These are phyloP conservation scores for Allobates femoralis DNA, from an alignment of 2,797 vertebrate genomes.

Conservation along the genomic window DNA sequence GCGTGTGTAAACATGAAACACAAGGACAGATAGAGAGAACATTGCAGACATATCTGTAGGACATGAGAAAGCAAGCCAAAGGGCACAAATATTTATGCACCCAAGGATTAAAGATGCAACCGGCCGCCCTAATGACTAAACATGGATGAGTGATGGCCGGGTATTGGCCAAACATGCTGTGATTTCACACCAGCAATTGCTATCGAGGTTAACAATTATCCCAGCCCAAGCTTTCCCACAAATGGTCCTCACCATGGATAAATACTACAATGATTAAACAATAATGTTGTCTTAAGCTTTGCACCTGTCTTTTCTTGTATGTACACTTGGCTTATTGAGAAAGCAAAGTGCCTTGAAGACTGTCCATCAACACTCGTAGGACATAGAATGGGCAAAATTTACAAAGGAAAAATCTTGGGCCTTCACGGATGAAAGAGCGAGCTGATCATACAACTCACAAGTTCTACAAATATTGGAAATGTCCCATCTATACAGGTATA, in stretches of 20 bases:
- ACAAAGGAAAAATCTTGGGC: background rate
- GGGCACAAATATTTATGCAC: constrained; percentile 42
- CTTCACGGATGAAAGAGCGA: background rate
- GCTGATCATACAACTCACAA: background rate
- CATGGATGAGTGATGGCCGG: background rate
- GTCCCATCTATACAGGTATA: background rate
- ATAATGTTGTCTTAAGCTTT: constrained; percentile 26
- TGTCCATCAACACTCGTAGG: background rate
- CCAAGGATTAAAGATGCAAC: background rate
- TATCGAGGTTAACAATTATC: background rate
- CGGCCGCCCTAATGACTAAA: background rate
- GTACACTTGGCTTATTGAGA: background rate
- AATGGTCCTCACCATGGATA: constrained; percentile 17
- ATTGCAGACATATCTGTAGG: background rate
- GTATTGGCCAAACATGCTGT: background rate
- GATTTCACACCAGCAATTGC: constrained; percentile 5
- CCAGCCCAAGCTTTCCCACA: background rate
- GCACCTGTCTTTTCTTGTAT: constrained; percentile 8
- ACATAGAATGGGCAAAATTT: background rate
- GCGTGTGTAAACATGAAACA: constrained; percentile 27
- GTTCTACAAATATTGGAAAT: background rate
- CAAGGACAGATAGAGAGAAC: constrained; percentile 37
- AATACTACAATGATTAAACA: constrained; percentile 27
- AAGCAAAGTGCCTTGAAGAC: background rate
- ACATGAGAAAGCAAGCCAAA: constrained; percentile 5